These are phyloP conservation scores for Dendrolimus kikuchii DNA, from an alignment of 1,140 invertebrate genomes.

Conservation along the genomic window DNA sequence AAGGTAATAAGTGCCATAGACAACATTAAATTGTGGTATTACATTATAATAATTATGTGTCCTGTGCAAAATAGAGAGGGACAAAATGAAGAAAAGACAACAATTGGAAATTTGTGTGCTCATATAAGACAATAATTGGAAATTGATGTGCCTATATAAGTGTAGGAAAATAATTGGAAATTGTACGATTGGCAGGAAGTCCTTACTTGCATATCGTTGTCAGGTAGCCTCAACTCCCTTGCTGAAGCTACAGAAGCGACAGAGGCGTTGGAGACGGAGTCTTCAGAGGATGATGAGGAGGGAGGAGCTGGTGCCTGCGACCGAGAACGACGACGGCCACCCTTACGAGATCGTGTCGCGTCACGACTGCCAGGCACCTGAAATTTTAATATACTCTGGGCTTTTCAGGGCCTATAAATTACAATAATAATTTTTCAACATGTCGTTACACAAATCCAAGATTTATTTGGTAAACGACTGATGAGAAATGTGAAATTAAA, in stretches of 20 bases:
- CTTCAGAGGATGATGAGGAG: slow-evolving; percentile 56
- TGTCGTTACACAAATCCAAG: no score
- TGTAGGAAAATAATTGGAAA: no score
- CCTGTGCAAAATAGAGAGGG: no score
- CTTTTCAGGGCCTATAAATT: not conserved
- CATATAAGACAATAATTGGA: no score
- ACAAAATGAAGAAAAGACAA: no score
- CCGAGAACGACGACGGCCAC: slow-evolving; percentile 44
- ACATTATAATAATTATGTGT: no score
- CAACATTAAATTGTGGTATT: no score
- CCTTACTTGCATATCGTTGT: slow-evolving; percentile 53
- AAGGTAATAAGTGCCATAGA: no score
- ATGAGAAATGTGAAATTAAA: no score
- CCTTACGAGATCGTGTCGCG: slow-evolving; percentile 38
- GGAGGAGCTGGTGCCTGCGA: slow-evolving; percentile 54
- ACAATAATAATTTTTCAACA: slow-evolving; percentile 1
- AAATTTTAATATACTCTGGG: slow-evolving; percentile 2
- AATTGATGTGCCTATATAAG: no score
- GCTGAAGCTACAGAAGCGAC: slow-evolving; percentile 55
- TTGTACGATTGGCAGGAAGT: no score
- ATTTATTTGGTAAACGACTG: not conserved
- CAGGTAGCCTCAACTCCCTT: slow-evolving; percentile 47
- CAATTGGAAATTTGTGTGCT: no score
- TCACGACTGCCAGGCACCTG: slow-evolving; percentile 52
- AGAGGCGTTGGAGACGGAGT: slow-evolving; percentile 54